These are phyloP conservation scores for Lynx canadensis DNA, from an alignment of 2,113 vertebrate genomes.

Conservation along the genomic window DNA sequence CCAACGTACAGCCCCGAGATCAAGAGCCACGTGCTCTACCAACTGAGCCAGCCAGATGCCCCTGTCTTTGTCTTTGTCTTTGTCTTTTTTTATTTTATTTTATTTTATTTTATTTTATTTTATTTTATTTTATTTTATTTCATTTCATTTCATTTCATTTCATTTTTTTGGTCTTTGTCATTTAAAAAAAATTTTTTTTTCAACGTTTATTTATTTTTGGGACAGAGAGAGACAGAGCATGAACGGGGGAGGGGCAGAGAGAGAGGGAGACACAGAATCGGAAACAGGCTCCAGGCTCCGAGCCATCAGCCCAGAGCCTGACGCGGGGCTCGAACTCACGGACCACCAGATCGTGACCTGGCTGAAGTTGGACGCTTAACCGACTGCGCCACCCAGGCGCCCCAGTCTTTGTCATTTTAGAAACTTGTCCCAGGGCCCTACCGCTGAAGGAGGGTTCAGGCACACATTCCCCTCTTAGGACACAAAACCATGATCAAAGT, in stretches of 20 bases:
- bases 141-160: neutral
- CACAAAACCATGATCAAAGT: neutral
- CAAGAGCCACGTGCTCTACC: neutral
- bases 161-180: neutral
- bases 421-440: neutral
- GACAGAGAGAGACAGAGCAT: no score
- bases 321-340: no score
- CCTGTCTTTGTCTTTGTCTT: neutral
- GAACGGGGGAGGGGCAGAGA: no score
- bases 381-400: no score
- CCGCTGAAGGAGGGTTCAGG: neutral
- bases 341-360: no score
- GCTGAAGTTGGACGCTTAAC: no score
- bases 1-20: neutral
- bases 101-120: no score
- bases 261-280: no score
- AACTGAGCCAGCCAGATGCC: neutral
- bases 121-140: neutral
- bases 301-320: no score
- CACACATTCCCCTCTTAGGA: neutral
- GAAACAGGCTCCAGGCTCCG: no score
- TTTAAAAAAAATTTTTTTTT: neutral
- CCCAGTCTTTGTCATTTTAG: neutral
- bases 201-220: no score
- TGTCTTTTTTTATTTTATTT: neutral